phyloP scores from a whole-genome alignment of 30 jellyfish, hydroid and myxozoan species.

The Aurelia coerulea region DNA sequence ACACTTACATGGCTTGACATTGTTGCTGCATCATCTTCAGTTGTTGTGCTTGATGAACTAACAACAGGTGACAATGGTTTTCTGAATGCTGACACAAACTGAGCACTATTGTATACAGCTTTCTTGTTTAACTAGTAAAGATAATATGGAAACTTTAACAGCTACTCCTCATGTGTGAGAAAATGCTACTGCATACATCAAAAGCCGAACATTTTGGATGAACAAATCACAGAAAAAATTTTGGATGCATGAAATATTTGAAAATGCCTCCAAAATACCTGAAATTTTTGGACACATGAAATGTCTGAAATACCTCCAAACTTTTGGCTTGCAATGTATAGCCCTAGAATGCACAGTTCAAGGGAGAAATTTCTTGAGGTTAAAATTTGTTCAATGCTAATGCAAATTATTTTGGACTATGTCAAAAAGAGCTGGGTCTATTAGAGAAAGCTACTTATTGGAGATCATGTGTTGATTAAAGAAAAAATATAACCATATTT shows the following conservation, averaged over 20 bases:
- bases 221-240: not conserved
- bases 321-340: too few relatives aligned
- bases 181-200: not conserved
- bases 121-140: constrained; percentile 34
- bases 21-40: not conserved
- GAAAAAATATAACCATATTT: too few relatives aligned
- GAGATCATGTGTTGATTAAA: too few relatives aligned
- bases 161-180: too few relatives aligned
- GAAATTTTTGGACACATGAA: too few relatives aligned
- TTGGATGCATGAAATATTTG: not conserved
- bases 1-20: constrained; percentile 52
- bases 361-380: too few relatives aligned
- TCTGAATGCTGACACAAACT: constrained; percentile 78
- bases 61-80: constrained; percentile 70
- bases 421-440: too few relatives aligned
- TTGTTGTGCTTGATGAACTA: not conserved
- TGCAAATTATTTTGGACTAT: too few relatives aligned
- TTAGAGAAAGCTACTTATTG: too few relatives aligned
- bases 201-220: not conserved
- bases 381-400: too few relatives aligned
- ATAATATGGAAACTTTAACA: not conserved
- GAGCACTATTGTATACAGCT: constrained; percentile 64
- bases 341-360: too few relatives aligned
- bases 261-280: not conserved
- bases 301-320: too few relatives aligned